A percentile compares a stretch with the other conserved stretches of the same genome.
Evolutionary conservation across 2,797 vertebrate genomes (phyloP).

Genomic region (Morelia viridis): DNA sequence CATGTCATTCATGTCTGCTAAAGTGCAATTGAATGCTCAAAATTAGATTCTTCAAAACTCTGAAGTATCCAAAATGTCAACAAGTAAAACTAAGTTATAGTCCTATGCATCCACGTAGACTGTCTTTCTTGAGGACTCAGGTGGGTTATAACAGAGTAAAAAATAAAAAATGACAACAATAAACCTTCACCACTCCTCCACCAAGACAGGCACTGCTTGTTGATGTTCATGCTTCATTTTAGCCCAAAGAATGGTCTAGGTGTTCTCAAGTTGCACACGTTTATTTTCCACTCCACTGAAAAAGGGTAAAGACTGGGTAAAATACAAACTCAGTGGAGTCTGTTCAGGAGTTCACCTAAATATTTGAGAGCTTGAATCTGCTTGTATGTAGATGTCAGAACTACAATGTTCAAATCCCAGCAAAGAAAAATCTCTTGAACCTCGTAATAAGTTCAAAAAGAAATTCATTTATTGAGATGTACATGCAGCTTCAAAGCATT

Average conservation of each 20-base stretch:
- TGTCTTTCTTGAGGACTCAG: background rate
- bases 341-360: background rate
- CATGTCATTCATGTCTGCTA: background rate
- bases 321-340: background rate
- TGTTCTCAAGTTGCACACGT: background rate
- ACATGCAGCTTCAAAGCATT: too few relatives aligned
- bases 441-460: too few relatives aligned
- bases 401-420: too few relatives aligned
- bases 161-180: background rate
- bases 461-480: too few relatives aligned
- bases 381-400: background rate
- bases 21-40: background rate
- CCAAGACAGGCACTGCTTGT: background rate
- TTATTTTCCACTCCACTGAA: background rate
- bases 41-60: background rate
- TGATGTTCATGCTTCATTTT: background rate
- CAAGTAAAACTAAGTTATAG: background rate
- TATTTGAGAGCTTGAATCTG: background rate
- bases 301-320: background rate
- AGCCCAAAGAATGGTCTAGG: background rate
- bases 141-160: background rate
- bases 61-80: background rate
- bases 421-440: too few relatives aligned
- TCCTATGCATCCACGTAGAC: background rate
- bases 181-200: background rate